phyloP scores from a whole-genome alignment of 2,888 invertebrate species.

The Siphlonurus alternatus region DNA sequence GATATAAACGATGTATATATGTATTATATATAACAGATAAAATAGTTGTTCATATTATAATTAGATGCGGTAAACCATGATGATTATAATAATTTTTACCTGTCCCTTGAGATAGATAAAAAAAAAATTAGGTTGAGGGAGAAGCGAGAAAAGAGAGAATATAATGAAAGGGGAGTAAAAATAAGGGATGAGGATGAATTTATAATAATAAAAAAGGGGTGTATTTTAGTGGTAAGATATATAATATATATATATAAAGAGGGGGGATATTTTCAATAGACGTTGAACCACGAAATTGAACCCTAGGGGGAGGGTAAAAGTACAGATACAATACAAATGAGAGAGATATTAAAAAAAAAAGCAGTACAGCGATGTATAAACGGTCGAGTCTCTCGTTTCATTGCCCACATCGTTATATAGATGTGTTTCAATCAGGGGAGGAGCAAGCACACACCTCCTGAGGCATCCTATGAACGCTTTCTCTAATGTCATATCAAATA shows the following conservation, averaged over 20 bases:
- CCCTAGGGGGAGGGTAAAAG: not conserved
- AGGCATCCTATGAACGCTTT: not conserved
- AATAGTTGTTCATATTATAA: too few species aligned
- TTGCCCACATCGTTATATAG: too few species aligned
- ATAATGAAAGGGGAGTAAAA: not conserved
- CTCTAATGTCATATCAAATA: too few species aligned
- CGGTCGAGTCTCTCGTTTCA: too few species aligned
- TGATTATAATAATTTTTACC: not conserved
- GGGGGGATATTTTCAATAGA: too few species aligned
- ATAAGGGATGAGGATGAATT: not conserved
- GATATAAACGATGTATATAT: too few species aligned
- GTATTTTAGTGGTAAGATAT: not conserved
- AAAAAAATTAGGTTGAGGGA: too few species aligned
- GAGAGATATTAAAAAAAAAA: too few species aligned
- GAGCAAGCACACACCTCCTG: not conserved
- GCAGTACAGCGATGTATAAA: too few species aligned
- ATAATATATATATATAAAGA: too few species aligned
- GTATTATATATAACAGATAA: too few species aligned
- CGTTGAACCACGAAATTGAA: not conserved
- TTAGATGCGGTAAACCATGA: not conserved
- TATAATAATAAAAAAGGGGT: not conserved
- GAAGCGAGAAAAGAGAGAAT: too few species aligned
- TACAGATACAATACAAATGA: not conserved
- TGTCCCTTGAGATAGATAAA: not conserved
- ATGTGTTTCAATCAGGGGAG: not conserved